Percentiles rank a stretch among this genome's conserved stretches.
These are phyloP conservation scores for Helostoma temminkii DNA, from an alignment of 2,797 vertebrate genomes.

Conservation along the genomic window DNA sequence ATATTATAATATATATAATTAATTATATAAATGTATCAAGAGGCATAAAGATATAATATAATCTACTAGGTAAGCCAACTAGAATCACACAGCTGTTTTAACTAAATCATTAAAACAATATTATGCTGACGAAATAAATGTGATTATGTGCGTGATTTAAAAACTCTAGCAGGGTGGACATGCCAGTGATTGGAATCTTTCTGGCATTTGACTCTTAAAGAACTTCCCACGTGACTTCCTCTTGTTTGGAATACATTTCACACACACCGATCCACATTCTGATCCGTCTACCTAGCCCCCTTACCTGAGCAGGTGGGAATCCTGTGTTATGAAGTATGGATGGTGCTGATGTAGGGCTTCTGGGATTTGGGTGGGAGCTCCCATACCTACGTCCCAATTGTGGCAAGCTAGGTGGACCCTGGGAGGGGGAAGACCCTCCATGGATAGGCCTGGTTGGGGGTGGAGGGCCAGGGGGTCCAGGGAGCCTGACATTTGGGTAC, in stretches of 20 bases:
- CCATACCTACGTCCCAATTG: slow-evolving; percentile 79
- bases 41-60: not conserved
- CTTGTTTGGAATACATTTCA: not conserved
- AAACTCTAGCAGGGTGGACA: not conserved
- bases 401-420: slow-evolving; percentile 66
- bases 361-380: slow-evolving; percentile 65
- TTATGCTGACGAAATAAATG: too few species aligned
- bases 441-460: slow-evolving; percentile 79
- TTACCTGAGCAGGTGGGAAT: slow-evolving; percentile 78
- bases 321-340: slow-evolving; percentile 75
- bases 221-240: not conserved
- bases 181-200: not conserved
- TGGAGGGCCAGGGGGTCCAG: slow-evolving; percentile 74
- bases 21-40: too few species aligned
- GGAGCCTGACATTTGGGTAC: slow-evolving; percentile 81
- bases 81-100: not conserved
- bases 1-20: too few species aligned
- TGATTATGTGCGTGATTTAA: not conserved
- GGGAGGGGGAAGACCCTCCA: slow-evolving; percentile 82
- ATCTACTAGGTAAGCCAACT: not conserved
- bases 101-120: not conserved
- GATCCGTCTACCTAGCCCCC: not conserved
- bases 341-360: slow-evolving; percentile 77
- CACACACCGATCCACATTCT: not conserved
- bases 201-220: not conserved